Conservation (phyloP, 2,888 invertebrate genomes). For the Hecatera dysodea region DNA sequence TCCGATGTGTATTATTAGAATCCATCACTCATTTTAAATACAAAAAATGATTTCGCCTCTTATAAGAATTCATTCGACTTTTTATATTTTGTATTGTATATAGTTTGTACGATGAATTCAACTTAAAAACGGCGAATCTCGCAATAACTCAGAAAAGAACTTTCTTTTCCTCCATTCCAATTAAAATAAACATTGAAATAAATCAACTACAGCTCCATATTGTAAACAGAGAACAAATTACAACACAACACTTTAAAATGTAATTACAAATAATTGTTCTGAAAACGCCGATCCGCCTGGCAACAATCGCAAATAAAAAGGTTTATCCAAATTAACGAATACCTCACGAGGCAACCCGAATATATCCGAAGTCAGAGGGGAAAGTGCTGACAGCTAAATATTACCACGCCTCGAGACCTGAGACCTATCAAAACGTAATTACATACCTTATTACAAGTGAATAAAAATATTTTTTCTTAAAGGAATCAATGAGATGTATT, state of each 20-base stretch:
- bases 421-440: slow-evolving; percentile 81
- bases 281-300: slow-evolving; percentile 56
- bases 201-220: slow-evolving; percentile 53
- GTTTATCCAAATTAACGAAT: slow-evolving; percentile 67
- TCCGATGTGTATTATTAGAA: not conserved
- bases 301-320: slow-evolving; percentile 66
- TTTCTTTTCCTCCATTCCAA: slow-evolving; percentile 35
- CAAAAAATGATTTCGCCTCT: not conserved
- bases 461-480: slow-evolving; percentile 70
- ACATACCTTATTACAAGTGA: slow-evolving; percentile 72
- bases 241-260: slow-evolving; percentile 57
- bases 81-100: no score
- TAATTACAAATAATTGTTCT: slow-evolving; percentile 65
- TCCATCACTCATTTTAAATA: not conserved
- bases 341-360: slow-evolving; percentile 66
- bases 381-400: slow-evolving; percentile 81
- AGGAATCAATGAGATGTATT: slow-evolving; percentile 77
- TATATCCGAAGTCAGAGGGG: slow-evolving; percentile 65
- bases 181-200: slow-evolving; percentile 52
- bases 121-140: not conserved
- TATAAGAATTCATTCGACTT: not conserved
- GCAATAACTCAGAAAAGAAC: slow-evolving; percentile 1
- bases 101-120: not conserved
- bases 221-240: slow-evolving; percentile 60
- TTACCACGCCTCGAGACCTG: slow-evolving; percentile 74